Base-by-base conservation (phyloP, 2,888 invertebrate species). In the Sinopyrophorus schimmeli region DNA sequence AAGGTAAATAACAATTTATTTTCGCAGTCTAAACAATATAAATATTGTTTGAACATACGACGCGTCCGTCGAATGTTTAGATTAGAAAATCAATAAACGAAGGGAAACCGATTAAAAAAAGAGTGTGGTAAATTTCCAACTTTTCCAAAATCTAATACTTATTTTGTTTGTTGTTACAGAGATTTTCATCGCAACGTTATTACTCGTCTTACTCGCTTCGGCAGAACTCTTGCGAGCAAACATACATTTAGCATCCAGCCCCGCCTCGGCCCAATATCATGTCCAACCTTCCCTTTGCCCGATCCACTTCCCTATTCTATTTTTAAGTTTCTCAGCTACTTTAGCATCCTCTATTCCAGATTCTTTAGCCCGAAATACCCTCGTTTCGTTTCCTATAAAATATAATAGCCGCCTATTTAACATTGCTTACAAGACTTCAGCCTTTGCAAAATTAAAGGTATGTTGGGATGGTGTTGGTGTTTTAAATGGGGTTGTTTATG, bases 151-250 rank as follows among this genome's bases (percentile, higher is more conserved):
- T 14, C 5, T 14, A 21, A 30, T 34, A 21, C 27, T 38, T 26
- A 31, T 42, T 38, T 26, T 42, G 30, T 40, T 43, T 53, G 73
- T 67, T 77, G 75, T 84, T 86, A 69, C 87, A 88, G 83, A 82
- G 81, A 80, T 86, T 87, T 75, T 83, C 86, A 67, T 86, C 87
- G 63, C 76, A 81, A 67, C 84, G 87, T 63, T 88, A 87, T 81
- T 87, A 87, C 78, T 87, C 88, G 64, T 85, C 87, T 71, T 87
- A 87, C 73, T 87, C 87, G 73, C 80, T 88, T 67, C 81, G 87
- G 67, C 87, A 88, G 76, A 87, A 87, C 74, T 87, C 88, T 76
- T 87, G 87, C 77, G 88, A 88, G 79, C 88, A 88, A 76, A 87
- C 87, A 70, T 88, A 83, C 79, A 88, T 88, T 80, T 88, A 88